phyloP scores from a whole-genome alignment of 2,113 vertebrate species.

The Nannospalax galili region DNA sequence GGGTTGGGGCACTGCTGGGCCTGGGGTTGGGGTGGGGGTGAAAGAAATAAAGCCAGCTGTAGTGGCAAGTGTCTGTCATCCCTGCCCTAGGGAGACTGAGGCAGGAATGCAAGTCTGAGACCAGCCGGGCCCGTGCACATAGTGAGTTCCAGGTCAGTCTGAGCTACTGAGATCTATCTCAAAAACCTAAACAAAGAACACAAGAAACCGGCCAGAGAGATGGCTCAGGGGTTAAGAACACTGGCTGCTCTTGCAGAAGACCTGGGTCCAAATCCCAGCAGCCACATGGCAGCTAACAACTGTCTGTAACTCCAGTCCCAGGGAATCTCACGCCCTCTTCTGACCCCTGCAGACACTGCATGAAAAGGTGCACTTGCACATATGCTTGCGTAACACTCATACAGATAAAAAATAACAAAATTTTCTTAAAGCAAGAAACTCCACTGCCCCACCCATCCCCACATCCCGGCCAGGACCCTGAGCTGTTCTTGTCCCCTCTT shows the following conservation, averaged over 20 bases:
- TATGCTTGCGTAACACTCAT: no score
- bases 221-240: no score
- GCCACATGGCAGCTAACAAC: no score
- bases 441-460: background rate
- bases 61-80: background rate
- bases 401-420: no score
- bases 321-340: no score
- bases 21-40: background rate
- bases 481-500: background rate
- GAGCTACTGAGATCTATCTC: background rate
- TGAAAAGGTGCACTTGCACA: no score
- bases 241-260: no score
- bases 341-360: no score
- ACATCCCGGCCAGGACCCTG: background rate
- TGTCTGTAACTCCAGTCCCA: no score
- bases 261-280: no score
- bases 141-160: background rate
- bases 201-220: no score
- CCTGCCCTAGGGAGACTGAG: background rate
- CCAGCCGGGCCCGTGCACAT: background rate
- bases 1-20: background rate
- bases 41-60: background rate
- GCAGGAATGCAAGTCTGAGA: background rate
- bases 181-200: background rate
- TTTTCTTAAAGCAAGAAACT: background rate